Evolutionary conservation across 2,888 invertebrate genomes (phyloP).

Genomic region (Dinocampus coccinellae): DNA sequence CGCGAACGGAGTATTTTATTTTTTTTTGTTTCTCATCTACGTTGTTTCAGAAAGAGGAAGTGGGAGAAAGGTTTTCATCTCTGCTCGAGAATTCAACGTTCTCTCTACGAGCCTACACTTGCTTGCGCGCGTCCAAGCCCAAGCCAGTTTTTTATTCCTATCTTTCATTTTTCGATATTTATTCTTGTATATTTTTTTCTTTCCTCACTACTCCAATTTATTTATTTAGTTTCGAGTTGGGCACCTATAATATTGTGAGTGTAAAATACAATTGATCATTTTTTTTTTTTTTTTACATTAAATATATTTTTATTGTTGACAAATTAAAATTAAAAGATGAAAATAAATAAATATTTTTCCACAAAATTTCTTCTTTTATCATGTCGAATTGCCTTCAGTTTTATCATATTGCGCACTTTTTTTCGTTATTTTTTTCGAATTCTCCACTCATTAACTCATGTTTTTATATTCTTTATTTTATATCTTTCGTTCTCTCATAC

Average conservation of each 20-base stretch:
- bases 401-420: neutral
- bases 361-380: neutral
- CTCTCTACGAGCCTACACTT: conserved; percentile 42
- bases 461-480: neutral
- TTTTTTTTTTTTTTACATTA: neutral
- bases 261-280: neutral
- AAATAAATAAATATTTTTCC: neutral
- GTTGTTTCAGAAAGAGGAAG: neutral
- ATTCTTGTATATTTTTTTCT: neutral
- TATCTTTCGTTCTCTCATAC: neutral
- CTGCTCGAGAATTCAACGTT: neutral
- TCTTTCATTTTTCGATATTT: neutral
- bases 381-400: neutral
- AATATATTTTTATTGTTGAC: neutral
- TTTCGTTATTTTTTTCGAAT: neutral
- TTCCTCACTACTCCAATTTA: conserved; percentile 1
- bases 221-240: too few species aligned
- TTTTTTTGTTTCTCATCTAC: neutral
- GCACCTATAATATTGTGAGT: neutral
- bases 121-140: conserved; percentile 40
- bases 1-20: neutral
- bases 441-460: neutral
- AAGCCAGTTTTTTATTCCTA: conserved; percentile 35
- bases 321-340: conserved; percentile 2
- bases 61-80: neutral